Evolutionary conservation across 2,888 invertebrate species (phyloP).

Genomic region (Agrotis clavis): DNA sequence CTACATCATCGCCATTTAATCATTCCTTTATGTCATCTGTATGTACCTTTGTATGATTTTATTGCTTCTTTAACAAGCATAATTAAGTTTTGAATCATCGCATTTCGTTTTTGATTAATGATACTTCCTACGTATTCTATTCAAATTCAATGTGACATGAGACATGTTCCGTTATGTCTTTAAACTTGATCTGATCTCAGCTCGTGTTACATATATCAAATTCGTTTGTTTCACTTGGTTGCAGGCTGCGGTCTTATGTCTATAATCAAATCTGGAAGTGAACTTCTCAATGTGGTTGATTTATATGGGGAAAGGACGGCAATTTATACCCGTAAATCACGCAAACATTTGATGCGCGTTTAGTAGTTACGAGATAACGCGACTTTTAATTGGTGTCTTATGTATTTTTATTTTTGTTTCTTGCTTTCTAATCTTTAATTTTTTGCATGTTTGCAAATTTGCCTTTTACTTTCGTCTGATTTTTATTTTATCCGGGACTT

Average conservation of each 20-base stretch:
- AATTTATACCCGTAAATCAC: slow-evolving; percentile 48
- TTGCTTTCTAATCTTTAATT: slow-evolving; percentile 51
- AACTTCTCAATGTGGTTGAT: slow-evolving; percentile 49
- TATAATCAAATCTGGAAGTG: slow-evolving; percentile 64
- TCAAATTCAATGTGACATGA: slow-evolving; percentile 47
- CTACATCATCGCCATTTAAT: slow-evolving; percentile 7
- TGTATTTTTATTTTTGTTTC: slow-evolving; percentile 34
- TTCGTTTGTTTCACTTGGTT: slow-evolving; percentile 58
- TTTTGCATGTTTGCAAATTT: slow-evolving; percentile 21
- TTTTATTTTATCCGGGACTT: slow-evolving; percentile 9
- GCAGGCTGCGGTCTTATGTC: slow-evolving; percentile 57
- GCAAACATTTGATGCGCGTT: slow-evolving; percentile 42
- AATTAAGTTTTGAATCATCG: slow-evolving; percentile 2
- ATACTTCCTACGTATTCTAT: slow-evolving; percentile 37
- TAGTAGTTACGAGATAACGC: slow-evolving; percentile 39
- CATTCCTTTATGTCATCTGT: background rate
- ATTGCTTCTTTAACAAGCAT: background rate
- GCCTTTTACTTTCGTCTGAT: slow-evolving; percentile 39
- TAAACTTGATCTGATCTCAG: slow-evolving; percentile 65
- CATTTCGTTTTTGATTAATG: slow-evolving; percentile 25
- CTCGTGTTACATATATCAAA: slow-evolving; percentile 68
- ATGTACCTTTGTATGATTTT: background rate
- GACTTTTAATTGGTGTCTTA: slow-evolving; percentile 36
- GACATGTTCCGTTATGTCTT: slow-evolving; percentile 63
- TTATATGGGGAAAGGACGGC: slow-evolving; percentile 41